A percentile compares a stretch with the other conserved stretches of the same genome.
Conservation (phyloP, 1,140 invertebrate species). For the Nasonia giraulti region DNA sequence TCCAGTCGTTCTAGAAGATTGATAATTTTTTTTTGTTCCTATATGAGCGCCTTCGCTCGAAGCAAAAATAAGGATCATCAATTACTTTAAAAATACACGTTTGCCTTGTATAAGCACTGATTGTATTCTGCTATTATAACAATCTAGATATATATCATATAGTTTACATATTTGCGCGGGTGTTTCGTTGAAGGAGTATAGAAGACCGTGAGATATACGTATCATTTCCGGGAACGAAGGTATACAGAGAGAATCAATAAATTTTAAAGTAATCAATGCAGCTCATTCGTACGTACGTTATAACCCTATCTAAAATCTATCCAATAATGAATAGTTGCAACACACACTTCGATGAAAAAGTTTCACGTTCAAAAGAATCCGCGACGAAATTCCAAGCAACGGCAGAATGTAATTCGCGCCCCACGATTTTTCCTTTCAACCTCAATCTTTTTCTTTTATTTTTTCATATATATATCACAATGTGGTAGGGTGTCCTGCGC, state of each 20-base stretch:
- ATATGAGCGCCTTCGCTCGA: background rate
- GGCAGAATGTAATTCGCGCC: slow-evolving; percentile 48
- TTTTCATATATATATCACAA: slow-evolving; percentile 70
- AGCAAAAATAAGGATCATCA: slow-evolving; percentile 27
- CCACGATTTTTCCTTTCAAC: slow-evolving; percentile 53
- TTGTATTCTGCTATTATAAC: background rate
- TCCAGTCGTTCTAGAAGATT: slow-evolving; percentile 68
- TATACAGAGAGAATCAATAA: background rate
- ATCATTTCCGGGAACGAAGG: background rate
- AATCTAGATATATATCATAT: background rate
- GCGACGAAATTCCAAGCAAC: slow-evolving; percentile 24
- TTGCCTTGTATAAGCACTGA: background rate
- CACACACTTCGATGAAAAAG: background rate
- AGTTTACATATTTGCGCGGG: background rate
- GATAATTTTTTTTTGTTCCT: slow-evolving; percentile 51
- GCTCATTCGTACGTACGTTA: background rate
- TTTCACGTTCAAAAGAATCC: background rate
- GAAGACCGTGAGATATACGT: background rate
- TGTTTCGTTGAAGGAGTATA: background rate
- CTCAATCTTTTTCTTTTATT: slow-evolving; percentile 36
- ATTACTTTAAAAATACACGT: slow-evolving; percentile 41
- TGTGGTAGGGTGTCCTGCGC: slow-evolving; percentile 69
- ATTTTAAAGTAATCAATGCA: slow-evolving; percentile 33
- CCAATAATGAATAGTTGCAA: slow-evolving; percentile 33
- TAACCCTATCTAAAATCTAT: slow-evolving; percentile 17